Evolutionary conservation across 2,888 invertebrate genomes (phyloP), one percentile per base, ranked within the genome.

Genomic region (Himalopsyche japonica): DNA sequence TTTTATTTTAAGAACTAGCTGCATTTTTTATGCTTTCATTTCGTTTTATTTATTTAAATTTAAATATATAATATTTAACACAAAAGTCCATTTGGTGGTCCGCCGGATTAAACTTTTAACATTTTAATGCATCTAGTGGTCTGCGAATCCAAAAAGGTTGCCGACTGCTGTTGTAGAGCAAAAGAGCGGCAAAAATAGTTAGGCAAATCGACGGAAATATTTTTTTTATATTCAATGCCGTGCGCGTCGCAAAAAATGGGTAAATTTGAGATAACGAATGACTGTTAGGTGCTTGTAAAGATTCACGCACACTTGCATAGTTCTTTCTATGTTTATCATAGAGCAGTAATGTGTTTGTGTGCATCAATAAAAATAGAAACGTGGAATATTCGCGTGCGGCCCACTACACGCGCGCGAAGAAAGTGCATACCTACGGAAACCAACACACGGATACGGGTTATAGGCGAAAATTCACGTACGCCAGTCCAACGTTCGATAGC

Each of bases 381-480:
- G 76, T 24, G 76, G 48, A 81, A 47, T 81, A 70, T 81, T 70
- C 37, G 81, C 81, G 57, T 20, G 37, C 76, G 37, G 43, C 57
- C 81, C 27, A 70, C 70, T 24, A 81, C 81, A 57, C 57, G 1
- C 57, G n/a, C 57, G 57, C 43, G 43, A 43, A 43, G 57, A 57
- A 57, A 81, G 81, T 81, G 81, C 81, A 70, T 81, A 47, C 7
- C 10, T 57, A 57, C 57, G 57, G 57, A 57, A 57, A 57, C 57
- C 24, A 57, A 37, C 20, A 70, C 48, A 80, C 78, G 37, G 43
- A 20, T 10, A 57, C n/a, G n/a, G n/a, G 20, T 64, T 79, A 48
- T 82, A 82, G 83, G 32, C 80, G 43, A 81, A 64, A 77, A 76
- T 77, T 70, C 83, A 84, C 84, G 84, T 84, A 84, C 48, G 77